These are phyloP conservation scores for Sciaenops ocellatus DNA, from an alignment of 2,797 vertebrate species.

Conservation along the genomic window DNA sequence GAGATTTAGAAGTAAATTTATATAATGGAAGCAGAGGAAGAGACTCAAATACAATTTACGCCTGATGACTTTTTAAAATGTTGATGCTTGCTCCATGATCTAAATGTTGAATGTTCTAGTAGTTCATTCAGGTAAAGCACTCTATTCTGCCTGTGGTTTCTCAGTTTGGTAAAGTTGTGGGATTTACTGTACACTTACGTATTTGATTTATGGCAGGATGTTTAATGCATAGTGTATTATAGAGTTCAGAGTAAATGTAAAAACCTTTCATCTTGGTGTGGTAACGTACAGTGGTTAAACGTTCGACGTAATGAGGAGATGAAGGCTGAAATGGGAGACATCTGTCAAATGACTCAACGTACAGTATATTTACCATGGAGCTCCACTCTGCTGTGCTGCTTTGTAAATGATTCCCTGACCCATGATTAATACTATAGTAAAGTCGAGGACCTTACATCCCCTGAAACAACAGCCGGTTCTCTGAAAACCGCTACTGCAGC, in stretches of 20 bases:
- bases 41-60: slow-evolving; percentile 10
- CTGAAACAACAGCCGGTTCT: slow-evolving; percentile 62
- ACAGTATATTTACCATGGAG: slow-evolving; percentile 64
- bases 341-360: slow-evolving; percentile 75
- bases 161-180: slow-evolving; percentile 10
- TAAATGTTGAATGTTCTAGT: not conserved
- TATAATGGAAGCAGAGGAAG: not conserved
- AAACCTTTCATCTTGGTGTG: slow-evolving; percentile 66
- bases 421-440: slow-evolving; percentile 74
- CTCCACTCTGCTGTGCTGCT: slow-evolving; percentile 30
- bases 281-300: slow-evolving; percentile 58
- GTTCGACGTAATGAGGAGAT: slow-evolving; percentile 65
- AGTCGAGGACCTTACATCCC: slow-evolving; percentile 60
- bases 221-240: slow-evolving; percentile 37
- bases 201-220: slow-evolving; percentile 41
- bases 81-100: not conserved
- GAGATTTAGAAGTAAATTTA: slow-evolving; percentile 21
- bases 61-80: not conserved
- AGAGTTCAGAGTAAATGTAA: slow-evolving; percentile 37
- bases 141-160: slow-evolving; percentile 16
- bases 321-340: slow-evolving; percentile 69
- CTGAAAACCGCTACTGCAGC: slow-evolving; percentile 61
- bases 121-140: not conserved
- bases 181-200: slow-evolving; percentile 6
- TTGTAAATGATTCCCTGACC: slow-evolving; percentile 67